These are phyloP conservation scores for Cryptus viduatorius DNA, from an alignment of 2,888 invertebrate species.

Conservation along the genomic window DNA sequence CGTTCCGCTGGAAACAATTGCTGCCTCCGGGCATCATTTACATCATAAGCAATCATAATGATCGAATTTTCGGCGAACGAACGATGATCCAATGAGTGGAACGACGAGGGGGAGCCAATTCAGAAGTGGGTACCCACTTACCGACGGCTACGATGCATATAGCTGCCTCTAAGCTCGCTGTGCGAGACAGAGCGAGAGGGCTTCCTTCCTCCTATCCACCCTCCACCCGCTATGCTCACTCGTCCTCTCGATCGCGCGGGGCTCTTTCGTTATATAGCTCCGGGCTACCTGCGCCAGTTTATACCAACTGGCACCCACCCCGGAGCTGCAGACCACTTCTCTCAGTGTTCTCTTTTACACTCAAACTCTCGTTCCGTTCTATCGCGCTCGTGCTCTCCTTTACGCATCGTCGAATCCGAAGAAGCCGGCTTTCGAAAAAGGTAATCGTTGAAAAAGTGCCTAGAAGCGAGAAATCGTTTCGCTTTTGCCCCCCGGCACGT, in stretches of 20 bases:
- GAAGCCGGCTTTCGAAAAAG: constrained; percentile 72
- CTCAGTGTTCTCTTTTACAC: constrained; percentile 56
- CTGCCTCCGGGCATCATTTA: constrained; percentile 87
- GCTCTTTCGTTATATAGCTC: constrained; percentile 76
- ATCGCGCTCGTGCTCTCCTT: constrained; percentile 48
- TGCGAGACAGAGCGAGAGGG: constrained; percentile 62
- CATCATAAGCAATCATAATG: constrained; percentile 87
- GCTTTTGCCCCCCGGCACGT: constrained; percentile 30
- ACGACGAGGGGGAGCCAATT: constrained; percentile 82
- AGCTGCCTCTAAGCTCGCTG: constrained; percentile 52
- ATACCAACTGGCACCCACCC: constrained; percentile 78
- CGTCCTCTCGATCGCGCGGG: constrained; percentile 50
- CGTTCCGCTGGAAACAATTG: constrained; percentile 84
- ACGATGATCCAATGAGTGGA: constrained; percentile 85
- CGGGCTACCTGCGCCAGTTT: constrained; percentile 80
- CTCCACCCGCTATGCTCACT: constrained; percentile 70
- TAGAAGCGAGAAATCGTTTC: constrained; percentile 67
- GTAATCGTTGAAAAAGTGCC: constrained; percentile 76
- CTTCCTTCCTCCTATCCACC: constrained; percentile 75
- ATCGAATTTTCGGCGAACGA: constrained; percentile 84
- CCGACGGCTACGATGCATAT: constrained; percentile 76
- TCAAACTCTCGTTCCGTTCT: constrained; percentile 50
- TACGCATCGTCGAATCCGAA: constrained; percentile 58
- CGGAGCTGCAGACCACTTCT: constrained; percentile 67
- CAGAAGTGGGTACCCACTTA: constrained; percentile 85